A percentile compares a stretch with the other conserved stretches of the same genome.
These are phyloP conservation scores for Endomychus coccineus DNA, from an alignment of 2,888 invertebrate genomes.

Conservation along the genomic window DNA sequence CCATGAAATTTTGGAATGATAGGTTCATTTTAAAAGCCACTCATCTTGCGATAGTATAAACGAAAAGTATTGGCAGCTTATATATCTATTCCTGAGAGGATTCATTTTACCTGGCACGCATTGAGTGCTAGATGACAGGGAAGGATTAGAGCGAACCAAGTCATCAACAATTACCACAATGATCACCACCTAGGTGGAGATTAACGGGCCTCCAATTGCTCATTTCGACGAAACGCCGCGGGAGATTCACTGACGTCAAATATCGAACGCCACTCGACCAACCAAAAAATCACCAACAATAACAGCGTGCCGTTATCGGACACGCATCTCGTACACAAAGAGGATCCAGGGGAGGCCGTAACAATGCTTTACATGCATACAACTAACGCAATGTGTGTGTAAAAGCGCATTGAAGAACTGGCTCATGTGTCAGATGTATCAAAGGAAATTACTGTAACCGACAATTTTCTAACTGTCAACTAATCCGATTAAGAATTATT, in stretches of 20 bases:
- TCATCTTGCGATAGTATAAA: too few relatives aligned
- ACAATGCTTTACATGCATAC: slow-evolving; percentile 27
- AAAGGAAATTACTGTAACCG: too few relatives aligned
- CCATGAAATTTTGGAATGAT: too few relatives aligned
- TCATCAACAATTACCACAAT: slow-evolving; percentile 34
- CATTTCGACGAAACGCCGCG: slow-evolving; percentile 32
- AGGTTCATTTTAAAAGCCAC: too few relatives aligned
- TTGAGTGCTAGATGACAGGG: slow-evolving; percentile 18
- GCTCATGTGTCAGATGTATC: too few relatives aligned
- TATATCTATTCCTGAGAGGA: too few relatives aligned
- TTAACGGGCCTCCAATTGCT: slow-evolving; percentile 32
- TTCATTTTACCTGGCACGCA: too few relatives aligned
- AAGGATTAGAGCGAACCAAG: slow-evolving; percentile 25
- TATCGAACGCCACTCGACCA: slow-evolving; percentile 31
- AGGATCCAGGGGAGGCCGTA: slow-evolving; percentile 24
- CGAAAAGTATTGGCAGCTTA: too few relatives aligned
- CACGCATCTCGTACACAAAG: slow-evolving; percentile 33
- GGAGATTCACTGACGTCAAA: slow-evolving; percentile 29
- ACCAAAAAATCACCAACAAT: slow-evolving; percentile 38
- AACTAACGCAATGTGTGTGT: too few relatives aligned
- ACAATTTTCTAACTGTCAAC: too few relatives aligned
- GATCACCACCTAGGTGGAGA: slow-evolving; percentile 35
- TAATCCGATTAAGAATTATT: too few relatives aligned
- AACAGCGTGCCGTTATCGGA: slow-evolving; percentile 35
- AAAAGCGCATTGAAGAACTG: slow-evolving; percentile 1